phyloP scores from a whole-genome alignment of 2,888 invertebrate species.

The Halictus quadricinctus region DNA sequence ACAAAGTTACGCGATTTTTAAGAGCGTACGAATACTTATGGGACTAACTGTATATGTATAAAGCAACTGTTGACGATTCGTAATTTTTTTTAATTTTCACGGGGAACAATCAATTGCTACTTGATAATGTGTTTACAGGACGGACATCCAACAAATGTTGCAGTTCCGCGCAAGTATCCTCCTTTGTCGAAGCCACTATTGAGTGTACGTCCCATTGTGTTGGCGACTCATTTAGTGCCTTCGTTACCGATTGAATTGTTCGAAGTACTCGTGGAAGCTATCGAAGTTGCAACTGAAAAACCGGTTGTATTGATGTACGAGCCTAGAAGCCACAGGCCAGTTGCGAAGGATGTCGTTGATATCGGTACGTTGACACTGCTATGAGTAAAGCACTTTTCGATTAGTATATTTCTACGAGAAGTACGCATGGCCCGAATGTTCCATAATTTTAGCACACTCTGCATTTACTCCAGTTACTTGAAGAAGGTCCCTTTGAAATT shows the following conservation, averaged over 20 bases:
- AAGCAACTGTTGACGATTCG: not conserved
- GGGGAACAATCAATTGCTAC: not conserved
- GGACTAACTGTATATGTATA: too few species aligned
- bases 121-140: slow-evolving; percentile 48
- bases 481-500: too few species aligned
- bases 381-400: not conserved
- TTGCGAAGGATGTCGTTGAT: slow-evolving; percentile 72
- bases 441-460: not conserved
- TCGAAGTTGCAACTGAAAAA: slow-evolving; percentile 72
- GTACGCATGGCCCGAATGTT: not conserved
- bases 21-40: too few species aligned
- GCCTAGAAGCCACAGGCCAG: slow-evolving; percentile 69
- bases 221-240: slow-evolving; percentile 76
- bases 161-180: slow-evolving; percentile 67
- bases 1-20: too few species aligned
- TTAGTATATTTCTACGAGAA: too few species aligned
- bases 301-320: slow-evolving; percentile 75
- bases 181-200: slow-evolving; percentile 64
- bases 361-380: slow-evolving; percentile 67
- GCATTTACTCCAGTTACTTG: not conserved
- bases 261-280: slow-evolving; percentile 73
- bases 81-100: not conserved
- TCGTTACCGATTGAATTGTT: slow-evolving; percentile 75
- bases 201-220: slow-evolving; percentile 70
- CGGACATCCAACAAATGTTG: slow-evolving; percentile 62